Conservation (phyloP, 2,113 vertebrate species). For the Ranitomeya imitator region DNA sequence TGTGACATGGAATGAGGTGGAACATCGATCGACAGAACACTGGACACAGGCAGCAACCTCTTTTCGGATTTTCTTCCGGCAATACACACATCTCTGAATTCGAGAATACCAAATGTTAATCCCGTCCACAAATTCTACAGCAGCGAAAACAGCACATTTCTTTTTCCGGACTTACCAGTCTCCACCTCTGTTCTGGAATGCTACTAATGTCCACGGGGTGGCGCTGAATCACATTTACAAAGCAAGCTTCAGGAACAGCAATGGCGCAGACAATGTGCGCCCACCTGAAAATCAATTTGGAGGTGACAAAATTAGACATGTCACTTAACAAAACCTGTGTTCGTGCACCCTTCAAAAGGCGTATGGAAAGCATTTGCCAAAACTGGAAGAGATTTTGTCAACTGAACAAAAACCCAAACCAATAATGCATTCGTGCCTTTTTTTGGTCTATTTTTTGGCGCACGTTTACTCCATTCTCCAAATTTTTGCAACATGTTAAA, state of each 20-base stretch:
- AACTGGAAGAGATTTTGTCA: neutral
- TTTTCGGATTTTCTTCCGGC: conserved; percentile 77
- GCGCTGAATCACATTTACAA: conserved; percentile 84
- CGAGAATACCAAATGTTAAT: accelerated
- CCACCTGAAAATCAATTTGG: conserved; percentile 76
- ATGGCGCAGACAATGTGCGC: conserved; percentile 93
- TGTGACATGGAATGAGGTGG: conserved; percentile 96
- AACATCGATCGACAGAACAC: conserved; percentile 88
- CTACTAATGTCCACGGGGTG: conserved; percentile 88
- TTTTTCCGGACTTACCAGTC: conserved; percentile 77
- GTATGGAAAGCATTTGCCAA: neutral
- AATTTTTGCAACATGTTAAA: no score
- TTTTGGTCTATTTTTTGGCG: no score
- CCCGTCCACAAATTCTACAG: neutral
- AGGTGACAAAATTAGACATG: neutral
- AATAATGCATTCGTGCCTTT: no score
- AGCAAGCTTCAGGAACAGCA: conserved; percentile 88
- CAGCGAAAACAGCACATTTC: neutral
- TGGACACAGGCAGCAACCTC: conserved; percentile 90
- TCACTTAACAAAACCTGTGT: neutral
- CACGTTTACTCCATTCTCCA: no score
- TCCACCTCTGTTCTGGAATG: conserved; percentile 90
- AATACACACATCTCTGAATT: conserved; percentile 90
- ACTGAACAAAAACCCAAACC: no score
- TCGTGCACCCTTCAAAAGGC: neutral